Evolutionary conservation across 2,888 invertebrate genomes (phyloP), one percentile per base, ranked within the genome.

Genomic region (Lydus trimaculatus): DNA sequence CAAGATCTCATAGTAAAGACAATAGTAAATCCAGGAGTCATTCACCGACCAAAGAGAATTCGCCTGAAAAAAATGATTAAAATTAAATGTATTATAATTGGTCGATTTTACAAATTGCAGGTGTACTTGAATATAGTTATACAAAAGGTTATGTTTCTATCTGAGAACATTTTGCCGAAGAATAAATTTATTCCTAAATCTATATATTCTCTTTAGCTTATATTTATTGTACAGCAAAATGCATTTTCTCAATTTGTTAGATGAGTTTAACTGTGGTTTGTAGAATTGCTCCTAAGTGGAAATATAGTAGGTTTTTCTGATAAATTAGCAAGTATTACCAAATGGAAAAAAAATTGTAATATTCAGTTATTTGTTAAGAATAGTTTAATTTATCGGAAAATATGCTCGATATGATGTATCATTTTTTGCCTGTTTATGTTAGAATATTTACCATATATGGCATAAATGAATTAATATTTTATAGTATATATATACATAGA

Each of bases 1-100:
- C 92, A 36, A 73, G 81, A 59, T 82, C 82, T 7, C 87, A 87
- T 76, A 92, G 92, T 83, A 92, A 92, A 83, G 90, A 89, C 60
- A 78, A 87, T 77, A 85, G 85, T 65, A 85, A 85, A 76, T 90
- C 89, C 13, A 75, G 77, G 64, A 82, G 82, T 75, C 77, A 75
- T 61, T 81, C 82, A 13, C 81, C 80, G 61, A 73, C 73, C 72
- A 81, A 82, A 76, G 81, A 81, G 60, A 76, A 75, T 61, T 71
- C 77, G 70, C 28, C 76, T 74, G 64, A 78, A 75, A 61, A 80
- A 75, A 71, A 73, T 43, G 72, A 80, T 78, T 70, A 79, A 78
- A 58, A 52, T 62, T 63, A 58, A 23, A 43, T 63, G 62, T 71
- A 67, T 56, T 23, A 66, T n/a, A n/a, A n/a, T n/a, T n/a, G n/a